A percentile compares a stretch with the other conserved stretches of the same genome.
Conservation (phyloP, 2,797 vertebrate species). For the Spinus olivaceus region DNA sequence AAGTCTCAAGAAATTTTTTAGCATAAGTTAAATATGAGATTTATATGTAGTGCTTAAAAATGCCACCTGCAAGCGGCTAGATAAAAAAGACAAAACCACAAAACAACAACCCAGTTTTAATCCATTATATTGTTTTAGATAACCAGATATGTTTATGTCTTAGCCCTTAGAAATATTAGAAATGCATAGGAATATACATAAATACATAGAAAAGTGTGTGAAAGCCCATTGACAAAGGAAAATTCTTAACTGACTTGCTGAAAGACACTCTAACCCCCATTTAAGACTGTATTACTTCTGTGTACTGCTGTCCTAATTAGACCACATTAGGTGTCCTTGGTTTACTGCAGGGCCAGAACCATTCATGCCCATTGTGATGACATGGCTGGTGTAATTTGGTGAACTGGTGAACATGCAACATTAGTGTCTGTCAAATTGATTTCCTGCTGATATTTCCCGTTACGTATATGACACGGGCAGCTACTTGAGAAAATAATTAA, state of each 20-base stretch:
- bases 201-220: not conserved
- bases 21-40: not conserved
- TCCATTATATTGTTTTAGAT: not conserved
- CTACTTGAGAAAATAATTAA: conserved; percentile 36
- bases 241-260: not conserved
- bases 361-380: not conserved
- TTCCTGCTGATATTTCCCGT: not conserved
- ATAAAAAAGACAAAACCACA: not conserved
- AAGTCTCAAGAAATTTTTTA: not conserved
- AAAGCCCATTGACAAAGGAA: not conserved
- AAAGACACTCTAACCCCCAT: conserved; percentile 12
- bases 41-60: not conserved
- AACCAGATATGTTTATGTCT: not conserved
- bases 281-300: conserved; percentile 33
- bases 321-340: conserved; percentile 1
- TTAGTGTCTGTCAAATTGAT: conserved; percentile 31
- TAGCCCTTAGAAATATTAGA: not conserved
- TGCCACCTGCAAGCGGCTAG: not conserved
- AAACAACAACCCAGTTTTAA: not conserved
- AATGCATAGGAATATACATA: not conserved
- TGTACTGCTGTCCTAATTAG: conserved; percentile 33
- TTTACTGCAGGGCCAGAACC: not conserved
- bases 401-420: conserved; percentile 13
- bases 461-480: not conserved
- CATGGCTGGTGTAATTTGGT: not conserved